A percentile compares a stretch with the other conserved stretches of the same genome.
phyloP scores from a whole-genome alignment of 2,888 invertebrate species.

The Chrysodeixis includens region DNA sequence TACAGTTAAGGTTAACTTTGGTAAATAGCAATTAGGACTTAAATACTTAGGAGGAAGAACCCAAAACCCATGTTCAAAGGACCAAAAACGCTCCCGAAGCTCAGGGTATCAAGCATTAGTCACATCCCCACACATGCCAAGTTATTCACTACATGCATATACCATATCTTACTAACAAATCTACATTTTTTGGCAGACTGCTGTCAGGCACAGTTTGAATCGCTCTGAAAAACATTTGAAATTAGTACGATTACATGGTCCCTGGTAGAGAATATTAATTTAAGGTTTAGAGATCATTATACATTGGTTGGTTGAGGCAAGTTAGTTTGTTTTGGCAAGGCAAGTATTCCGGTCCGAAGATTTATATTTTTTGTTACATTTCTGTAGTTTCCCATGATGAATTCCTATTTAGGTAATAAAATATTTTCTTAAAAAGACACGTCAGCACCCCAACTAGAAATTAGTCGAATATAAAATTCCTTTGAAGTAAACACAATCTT shows the following conservation, averaged over 20 bases:
- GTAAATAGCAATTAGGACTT: too few species aligned
- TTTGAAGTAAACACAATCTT: too few species aligned
- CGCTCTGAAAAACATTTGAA: conserved; percentile 82
- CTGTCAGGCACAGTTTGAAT: conserved; percentile 87
- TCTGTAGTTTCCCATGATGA: too few species aligned
- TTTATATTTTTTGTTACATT: not conserved
- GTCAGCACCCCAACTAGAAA: too few species aligned
- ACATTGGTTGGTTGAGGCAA: conserved; percentile 27
- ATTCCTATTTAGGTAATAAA: too few species aligned
- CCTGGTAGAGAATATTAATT: conserved; percentile 32
- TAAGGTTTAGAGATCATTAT: conserved; percentile 41
- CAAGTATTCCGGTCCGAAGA: not conserved
- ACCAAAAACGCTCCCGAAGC: conserved; percentile 11
- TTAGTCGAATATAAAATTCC: too few species aligned
- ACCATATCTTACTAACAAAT: conserved; percentile 87
- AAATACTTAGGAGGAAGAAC: not conserved
- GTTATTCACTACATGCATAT: conserved; percentile 75
- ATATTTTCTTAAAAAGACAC: too few species aligned
- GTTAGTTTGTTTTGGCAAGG: conserved; percentile 2
- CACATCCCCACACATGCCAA: conserved; percentile 42
- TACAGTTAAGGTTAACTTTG: too few species aligned
- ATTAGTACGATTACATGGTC: conserved; percentile 63
- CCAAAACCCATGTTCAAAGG: conserved; percentile 16
- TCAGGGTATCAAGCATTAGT: conserved; percentile 48
- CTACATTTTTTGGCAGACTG: conserved; percentile 89